Conservation (phyloP, 1,140 invertebrate species). For the Zaprionus camerounensis region DNA sequence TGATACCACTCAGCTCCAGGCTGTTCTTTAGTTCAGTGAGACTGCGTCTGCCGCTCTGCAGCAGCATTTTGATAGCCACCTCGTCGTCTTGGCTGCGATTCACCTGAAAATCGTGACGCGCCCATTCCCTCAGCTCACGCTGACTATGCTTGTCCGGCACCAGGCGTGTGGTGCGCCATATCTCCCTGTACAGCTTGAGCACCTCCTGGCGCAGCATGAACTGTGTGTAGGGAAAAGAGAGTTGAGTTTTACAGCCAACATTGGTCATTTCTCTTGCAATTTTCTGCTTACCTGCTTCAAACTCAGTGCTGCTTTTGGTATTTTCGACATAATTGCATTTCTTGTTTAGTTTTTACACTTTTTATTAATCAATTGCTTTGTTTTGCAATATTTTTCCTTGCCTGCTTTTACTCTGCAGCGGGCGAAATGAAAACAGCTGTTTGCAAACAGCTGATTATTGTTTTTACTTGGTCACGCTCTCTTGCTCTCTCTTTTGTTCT, state of each 20-base stretch:
- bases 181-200: slow-evolving; percentile 89
- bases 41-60: slow-evolving; percentile 89
- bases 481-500: not conserved
- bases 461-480: slow-evolving; percentile 15
- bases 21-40: slow-evolving; percentile 88
- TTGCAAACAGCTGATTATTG: slow-evolving; percentile 38
- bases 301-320: slow-evolving; percentile 85
- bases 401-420: not conserved
- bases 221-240: slow-evolving; percentile 83
- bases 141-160: slow-evolving; percentile 88
- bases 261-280: slow-evolving; percentile 50
- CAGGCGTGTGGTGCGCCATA: slow-evolving; percentile 88
- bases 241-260: not conserved
- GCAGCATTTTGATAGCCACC: slow-evolving; percentile 88
- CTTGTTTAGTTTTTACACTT: not conserved
- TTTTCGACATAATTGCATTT: slow-evolving; percentile 80
- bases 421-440: slow-evolving; percentile 57
- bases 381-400: slow-evolving; percentile 7
- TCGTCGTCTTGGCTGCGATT: slow-evolving; percentile 89
- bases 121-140: slow-evolving; percentile 89
- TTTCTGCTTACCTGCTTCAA: slow-evolving; percentile 85
- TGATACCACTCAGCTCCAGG: slow-evolving; percentile 85
- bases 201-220: slow-evolving; percentile 91
- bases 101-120: slow-evolving; percentile 88
- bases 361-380: slow-evolving; percentile 9